A percentile compares a stretch with the other conserved stretches of the same genome.
Conservation (phyloP, 2,113 vertebrate species). For the Centropus unirufus region DNA sequence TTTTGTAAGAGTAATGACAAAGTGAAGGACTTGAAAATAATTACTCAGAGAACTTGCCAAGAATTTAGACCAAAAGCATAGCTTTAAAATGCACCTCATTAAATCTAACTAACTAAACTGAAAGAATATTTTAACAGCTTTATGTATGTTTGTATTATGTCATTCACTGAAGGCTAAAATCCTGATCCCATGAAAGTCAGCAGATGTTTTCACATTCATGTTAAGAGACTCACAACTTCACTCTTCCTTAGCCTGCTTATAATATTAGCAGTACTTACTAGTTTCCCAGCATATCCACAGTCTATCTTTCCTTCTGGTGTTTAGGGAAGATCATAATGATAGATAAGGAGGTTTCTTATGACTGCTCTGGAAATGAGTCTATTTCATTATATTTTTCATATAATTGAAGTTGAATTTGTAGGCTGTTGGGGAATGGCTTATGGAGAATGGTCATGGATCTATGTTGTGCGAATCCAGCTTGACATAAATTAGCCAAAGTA, state of each 20-base stretch:
- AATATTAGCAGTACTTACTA: background rate
- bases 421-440: no score
- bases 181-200: background rate
- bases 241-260: background rate
- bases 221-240: background rate
- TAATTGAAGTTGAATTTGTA: slow-evolving; percentile 21
- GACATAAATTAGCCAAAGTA: no score
- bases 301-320: background rate
- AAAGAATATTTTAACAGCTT: background rate
- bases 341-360: slow-evolving; percentile 5
- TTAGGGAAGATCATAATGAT: background rate
- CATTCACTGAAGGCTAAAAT: background rate
- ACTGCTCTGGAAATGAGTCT: background rate
- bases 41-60: background rate
- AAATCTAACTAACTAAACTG: background rate
- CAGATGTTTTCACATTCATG: background rate
- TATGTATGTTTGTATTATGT: background rate
- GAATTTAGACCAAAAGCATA: background rate
- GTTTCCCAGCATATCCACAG: background rate
- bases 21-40: background rate
- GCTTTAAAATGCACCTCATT: background rate
- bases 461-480: no score
- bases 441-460: no score
- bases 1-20: background rate
- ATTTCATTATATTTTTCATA: background rate